These are phyloP conservation scores for Megalops cyprinoides DNA, from an alignment of 2,797 vertebrate species.

Conservation along the genomic window DNA sequence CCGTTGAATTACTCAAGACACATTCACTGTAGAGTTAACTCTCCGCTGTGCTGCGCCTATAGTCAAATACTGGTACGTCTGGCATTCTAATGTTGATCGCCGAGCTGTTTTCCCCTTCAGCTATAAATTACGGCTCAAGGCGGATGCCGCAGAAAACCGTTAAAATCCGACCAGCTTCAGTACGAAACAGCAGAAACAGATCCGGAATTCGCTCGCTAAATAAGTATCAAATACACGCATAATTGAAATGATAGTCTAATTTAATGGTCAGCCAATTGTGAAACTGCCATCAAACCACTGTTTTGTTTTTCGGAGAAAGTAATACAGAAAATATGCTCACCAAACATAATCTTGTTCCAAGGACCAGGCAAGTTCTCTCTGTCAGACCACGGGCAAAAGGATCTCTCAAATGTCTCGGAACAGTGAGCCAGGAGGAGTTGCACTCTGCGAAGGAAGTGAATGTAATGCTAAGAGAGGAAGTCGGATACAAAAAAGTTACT, in stretches of 20 bases:
- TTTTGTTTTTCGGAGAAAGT: not conserved
- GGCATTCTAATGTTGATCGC: conserved; percentile 4
- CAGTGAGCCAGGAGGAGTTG: conserved; percentile 31
- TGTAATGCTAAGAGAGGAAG: conserved; percentile 43
- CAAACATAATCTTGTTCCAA: conserved; percentile 43
- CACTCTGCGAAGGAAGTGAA: conserved; percentile 44
- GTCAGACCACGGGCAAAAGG: conserved; percentile 13
- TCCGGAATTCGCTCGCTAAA: not conserved
- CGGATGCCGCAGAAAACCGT: conserved; percentile 27
- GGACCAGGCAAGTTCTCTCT: conserved; percentile 14
- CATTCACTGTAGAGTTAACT: conserved; percentile 2
- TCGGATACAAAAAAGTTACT: conserved; percentile 43
- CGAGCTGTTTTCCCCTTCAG: not conserved
- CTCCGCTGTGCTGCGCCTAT: not conserved
- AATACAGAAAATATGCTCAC: conserved; percentile 36
- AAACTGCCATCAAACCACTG: not conserved
- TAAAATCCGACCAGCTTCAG: conserved; percentile 4
- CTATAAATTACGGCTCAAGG: not conserved
- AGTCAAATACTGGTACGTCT: not conserved
- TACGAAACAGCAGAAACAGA: not conserved
- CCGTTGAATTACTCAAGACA: not conserved
- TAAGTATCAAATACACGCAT: not conserved
- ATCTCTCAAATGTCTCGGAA: conserved; percentile 20
- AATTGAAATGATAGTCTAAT: not conserved
- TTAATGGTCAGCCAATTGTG: not conserved